Evolutionary conservation across 2,888 invertebrate species (phyloP), one percentile per base, ranked within the genome.

Genomic region (Nomada fucata): DNA sequence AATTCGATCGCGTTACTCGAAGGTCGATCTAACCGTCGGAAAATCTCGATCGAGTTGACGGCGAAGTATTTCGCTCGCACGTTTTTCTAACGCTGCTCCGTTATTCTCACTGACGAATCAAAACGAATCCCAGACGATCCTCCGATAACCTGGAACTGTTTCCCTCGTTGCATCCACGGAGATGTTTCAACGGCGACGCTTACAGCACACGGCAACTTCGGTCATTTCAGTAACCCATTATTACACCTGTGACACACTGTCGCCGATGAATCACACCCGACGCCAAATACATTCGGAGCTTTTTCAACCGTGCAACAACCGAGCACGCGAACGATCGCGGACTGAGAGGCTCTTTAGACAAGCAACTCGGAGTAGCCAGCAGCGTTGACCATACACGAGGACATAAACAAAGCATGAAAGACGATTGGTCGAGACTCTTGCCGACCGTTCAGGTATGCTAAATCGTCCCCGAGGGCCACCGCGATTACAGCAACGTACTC

Each of bases 381-480:
- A 64, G 82, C 79, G 74, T 76, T 76, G 69, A 72, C 76, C 52
- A 63, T 53, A 68, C 86, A 83, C 83, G 74, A 83, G 83, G 78
- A 87, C 85, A 68, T 78, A 78, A 84, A 85, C 80, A 83, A 83
- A 85, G 69, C 79, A 67, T 78, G 83, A 74, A 76, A 79, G 84
- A 82, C 76, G 82, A 90, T 90, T 89, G 89, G 89, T 76, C 78
- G 86, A 85, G 74, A 63, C 78, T 67, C 76, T 85, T 86, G 85
- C 89, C 86, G 87, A 81, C 86, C 79, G 73, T 57, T 75, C 79
- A 69, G 83, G 76, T 87, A 80, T 80, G 80, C 67, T 65, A 65
- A 60, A 70, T 63, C 13, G 55, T 70, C 15, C 67, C 29, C 53
- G 47, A 44, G n/a, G 13, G 47, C 26, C 26, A 44, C 55, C 42